phyloP scores from a whole-genome alignment of 2,797 vertebrate species.

The Acanthopagrus latus region DNA sequence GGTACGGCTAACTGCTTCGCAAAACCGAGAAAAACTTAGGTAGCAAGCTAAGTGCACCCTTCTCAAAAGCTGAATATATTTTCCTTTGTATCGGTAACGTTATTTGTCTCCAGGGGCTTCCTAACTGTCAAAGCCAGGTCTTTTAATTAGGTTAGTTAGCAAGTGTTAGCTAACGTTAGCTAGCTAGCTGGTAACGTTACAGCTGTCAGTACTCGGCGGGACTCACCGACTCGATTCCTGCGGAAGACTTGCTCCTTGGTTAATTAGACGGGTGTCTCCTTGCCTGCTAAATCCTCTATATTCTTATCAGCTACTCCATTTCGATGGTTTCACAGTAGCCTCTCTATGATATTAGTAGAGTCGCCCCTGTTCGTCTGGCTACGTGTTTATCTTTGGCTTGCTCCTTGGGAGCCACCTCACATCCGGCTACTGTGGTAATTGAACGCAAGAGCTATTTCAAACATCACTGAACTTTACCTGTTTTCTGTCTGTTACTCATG shows the following conservation, averaged over 20 bases:
- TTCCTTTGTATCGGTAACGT: too few species aligned
- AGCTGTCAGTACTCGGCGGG: conserved; percentile 56
- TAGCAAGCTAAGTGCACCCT: too few species aligned
- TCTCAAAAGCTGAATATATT: not conserved
- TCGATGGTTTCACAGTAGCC: not conserved
- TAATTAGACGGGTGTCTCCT: conserved; percentile 23
- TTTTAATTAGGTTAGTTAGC: conserved; percentile 47
- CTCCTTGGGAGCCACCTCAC: conserved; percentile 90
- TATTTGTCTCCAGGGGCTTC: not conserved
- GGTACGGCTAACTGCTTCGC: conserved; percentile 1
- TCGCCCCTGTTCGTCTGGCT: conserved; percentile 64
- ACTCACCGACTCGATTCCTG: conserved; percentile 69
- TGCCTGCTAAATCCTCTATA: not conserved
- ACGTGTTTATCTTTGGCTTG: conserved; percentile 90
- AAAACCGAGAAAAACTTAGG: not conserved
- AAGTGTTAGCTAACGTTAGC: conserved; percentile 54
- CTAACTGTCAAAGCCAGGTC: conserved; percentile 4
- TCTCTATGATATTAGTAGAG: conserved; percentile 27
- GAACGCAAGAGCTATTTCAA: conserved; percentile 39
- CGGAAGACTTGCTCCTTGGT: conserved; percentile 38
- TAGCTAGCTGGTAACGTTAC: conserved; percentile 42
- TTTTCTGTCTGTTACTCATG: not conserved
- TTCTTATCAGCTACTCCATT: conserved; percentile 63
- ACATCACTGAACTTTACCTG: not conserved
- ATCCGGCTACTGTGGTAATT: conserved; percentile 84